These are phyloP conservation scores for Gobius niger DNA, from an alignment of 2,113 vertebrate genomes.

Conservation along the genomic window DNA sequence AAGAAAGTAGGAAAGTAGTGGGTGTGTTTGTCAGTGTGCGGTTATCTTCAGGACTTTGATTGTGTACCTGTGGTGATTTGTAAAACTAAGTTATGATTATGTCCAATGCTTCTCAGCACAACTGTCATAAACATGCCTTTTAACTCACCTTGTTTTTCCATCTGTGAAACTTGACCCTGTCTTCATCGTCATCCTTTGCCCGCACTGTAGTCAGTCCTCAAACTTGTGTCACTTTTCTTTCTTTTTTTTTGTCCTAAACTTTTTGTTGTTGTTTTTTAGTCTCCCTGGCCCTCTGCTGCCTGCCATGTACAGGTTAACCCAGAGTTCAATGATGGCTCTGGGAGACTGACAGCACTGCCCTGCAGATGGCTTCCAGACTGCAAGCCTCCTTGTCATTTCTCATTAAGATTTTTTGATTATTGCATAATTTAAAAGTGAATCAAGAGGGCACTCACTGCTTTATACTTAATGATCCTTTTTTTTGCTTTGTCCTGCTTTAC, in stretches of 20 bases:
- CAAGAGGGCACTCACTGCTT: not conserved
- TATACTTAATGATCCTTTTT: not conserved
- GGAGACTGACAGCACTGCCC: constrained; percentile 67
- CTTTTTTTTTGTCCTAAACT: constrained; percentile 20
- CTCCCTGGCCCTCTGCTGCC: constrained; percentile 11
- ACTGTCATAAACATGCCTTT: constrained; percentile 43
- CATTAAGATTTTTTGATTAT: constrained; percentile 68
- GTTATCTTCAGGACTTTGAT: constrained; percentile 9
- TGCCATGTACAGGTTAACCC: constrained; percentile 47
- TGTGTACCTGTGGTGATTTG: constrained; percentile 45
- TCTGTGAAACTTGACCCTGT: constrained; percentile 35
- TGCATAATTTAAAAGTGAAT: constrained; percentile 64
- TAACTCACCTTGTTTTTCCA: constrained; percentile 35
- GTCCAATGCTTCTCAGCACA: constrained; percentile 32
- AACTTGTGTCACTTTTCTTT: constrained; percentile 26
- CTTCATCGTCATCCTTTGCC: constrained; percentile 37
- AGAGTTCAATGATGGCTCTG: constrained; percentile 58
- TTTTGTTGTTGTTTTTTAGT: constrained; percentile 3
- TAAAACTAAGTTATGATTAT: constrained; percentile 38
- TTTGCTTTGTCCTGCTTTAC: too few species aligned
- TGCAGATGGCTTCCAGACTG: constrained; percentile 74
- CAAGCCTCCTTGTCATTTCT: constrained; percentile 65
- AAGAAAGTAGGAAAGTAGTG: not conserved
- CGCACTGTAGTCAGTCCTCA: constrained; percentile 27
- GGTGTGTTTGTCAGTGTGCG: constrained; percentile 14